Evolutionary conservation across 1,140 invertebrate genomes (phyloP).

Genomic region (Panagrolaimus sp.): DNA sequence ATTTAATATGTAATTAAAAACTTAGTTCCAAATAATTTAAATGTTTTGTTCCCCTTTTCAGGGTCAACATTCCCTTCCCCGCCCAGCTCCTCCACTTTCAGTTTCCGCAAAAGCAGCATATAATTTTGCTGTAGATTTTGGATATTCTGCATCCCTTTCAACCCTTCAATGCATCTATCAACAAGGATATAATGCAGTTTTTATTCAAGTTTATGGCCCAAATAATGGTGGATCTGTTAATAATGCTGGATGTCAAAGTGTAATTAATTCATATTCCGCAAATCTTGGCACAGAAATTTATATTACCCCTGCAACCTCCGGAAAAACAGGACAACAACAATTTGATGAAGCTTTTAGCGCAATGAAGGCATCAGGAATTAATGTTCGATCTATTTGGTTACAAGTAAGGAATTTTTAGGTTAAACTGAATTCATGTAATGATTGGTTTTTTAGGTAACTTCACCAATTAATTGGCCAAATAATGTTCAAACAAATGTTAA

Average conservation of each 20-base stretch:
- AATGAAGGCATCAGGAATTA: conserved; percentile 15
- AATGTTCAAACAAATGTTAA: conserved; percentile 14
- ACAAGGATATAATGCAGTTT: conserved; percentile 10
- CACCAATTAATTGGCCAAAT: conserved; percentile 22
- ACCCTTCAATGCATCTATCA: conserved; percentile 9
- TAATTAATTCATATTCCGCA: conserved; percentile 4
- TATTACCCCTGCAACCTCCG: conserved; percentile 1
- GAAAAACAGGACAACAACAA: conserved; percentile 16
- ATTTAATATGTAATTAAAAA: too few relatives aligned
- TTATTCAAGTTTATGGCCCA: conserved; percentile 5
- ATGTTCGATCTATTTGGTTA: conserved; percentile 18
- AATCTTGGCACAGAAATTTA: conserved; percentile 20
- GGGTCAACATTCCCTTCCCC: too few relatives aligned
- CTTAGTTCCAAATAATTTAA: too few relatives aligned
- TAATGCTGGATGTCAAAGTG: background rate
- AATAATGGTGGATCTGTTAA: background rate
- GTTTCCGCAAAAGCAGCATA: background rate
- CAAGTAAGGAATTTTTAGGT: background rate
- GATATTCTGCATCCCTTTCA: background rate
- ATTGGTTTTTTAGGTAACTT: background rate
- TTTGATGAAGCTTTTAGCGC: conserved; percentile 16
- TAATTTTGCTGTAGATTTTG: background rate
- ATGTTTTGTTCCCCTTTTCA: too few relatives aligned
- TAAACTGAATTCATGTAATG: too few relatives aligned
- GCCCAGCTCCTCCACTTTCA: too few relatives aligned